phyloP scores from a whole-genome alignment of 2,113 vertebrate genomes.

The Epinephelus lanceolatus region DNA sequence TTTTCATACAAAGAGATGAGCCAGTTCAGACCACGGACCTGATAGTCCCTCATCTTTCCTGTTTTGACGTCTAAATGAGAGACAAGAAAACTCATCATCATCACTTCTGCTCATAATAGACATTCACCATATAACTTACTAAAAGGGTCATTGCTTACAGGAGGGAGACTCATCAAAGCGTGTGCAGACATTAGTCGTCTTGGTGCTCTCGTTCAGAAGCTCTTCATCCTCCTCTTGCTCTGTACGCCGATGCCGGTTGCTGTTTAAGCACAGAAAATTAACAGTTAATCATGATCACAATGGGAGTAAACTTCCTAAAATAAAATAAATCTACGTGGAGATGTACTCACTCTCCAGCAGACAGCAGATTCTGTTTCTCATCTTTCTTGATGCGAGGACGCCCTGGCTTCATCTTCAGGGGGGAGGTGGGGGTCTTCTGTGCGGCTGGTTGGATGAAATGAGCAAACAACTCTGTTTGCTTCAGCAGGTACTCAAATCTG shows the following conservation, averaged over 20 bases:
- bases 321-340: neutral
- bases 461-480: slow-evolving; percentile 98
- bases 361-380: slow-evolving; percentile 97
- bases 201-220: slow-evolving; percentile 95
- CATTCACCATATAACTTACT: neutral
- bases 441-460: slow-evolving; percentile 99
- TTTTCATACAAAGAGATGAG: slow-evolving; percentile 99
- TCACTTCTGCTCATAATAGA: neutral
- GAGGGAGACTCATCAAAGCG: slow-evolving; percentile 97
- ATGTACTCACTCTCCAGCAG: slow-evolving; percentile 95
- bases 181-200: slow-evolving; percentile 95
- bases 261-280: slow-evolving; percentile 59
- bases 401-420: slow-evolving; percentile 98
- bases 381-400: slow-evolving; percentile 97
- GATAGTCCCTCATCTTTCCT: slow-evolving; percentile 97
- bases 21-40: slow-evolving; percentile 97
- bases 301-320: neutral
- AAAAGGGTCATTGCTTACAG: slow-evolving; percentile 84
- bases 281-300: neutral
- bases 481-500: slow-evolving; percentile 98
- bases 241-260: slow-evolving; percentile 95
- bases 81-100: slow-evolving; percentile 25
- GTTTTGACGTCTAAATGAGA: slow-evolving; percentile 91
- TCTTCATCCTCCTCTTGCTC: slow-evolving; percentile 99
- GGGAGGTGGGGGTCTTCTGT: slow-evolving; percentile 98